phyloP scores from a whole-genome alignment of 1,140 invertebrate species.

The Drosophila persimilis region DNA sequence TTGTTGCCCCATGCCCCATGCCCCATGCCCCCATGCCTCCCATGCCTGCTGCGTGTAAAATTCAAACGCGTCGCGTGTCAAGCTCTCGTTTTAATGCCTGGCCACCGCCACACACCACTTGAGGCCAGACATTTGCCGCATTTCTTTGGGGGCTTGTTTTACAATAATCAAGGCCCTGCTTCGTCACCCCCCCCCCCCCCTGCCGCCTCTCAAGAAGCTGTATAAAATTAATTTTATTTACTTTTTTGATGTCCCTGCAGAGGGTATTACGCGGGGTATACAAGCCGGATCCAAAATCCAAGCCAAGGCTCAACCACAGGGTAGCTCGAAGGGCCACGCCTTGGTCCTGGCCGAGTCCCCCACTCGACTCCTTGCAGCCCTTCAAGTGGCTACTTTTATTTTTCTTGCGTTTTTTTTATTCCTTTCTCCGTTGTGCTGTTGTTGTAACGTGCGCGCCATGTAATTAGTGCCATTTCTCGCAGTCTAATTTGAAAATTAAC shows the following conservation, averaged over 20 bases:
- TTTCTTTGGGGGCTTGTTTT: constrained; percentile 70
- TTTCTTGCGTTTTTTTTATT: constrained; percentile 29
- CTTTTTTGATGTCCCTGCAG: constrained; percentile 34
- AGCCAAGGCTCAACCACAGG: too few relatives aligned
- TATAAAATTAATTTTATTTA: constrained; percentile 78
- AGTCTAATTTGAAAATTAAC: constrained; percentile 81
- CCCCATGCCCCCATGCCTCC: too few relatives aligned
- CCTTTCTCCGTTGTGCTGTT: not conserved
- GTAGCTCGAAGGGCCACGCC: too few relatives aligned
- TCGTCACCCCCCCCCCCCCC: not conserved
- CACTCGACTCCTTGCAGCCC: not conserved
- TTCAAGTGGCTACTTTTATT: constrained; percentile 74
- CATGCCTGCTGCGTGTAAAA: constrained; percentile 72
- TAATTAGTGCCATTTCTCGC: constrained; percentile 78
- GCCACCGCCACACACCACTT: constrained; percentile 46
- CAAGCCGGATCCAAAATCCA: too few relatives aligned
- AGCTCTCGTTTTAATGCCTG: constrained; percentile 73
- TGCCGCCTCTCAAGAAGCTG: constrained; percentile 40
- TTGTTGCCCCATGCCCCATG: constrained; percentile 15
- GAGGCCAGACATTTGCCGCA: constrained; percentile 77
- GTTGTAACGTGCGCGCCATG: constrained; percentile 61
- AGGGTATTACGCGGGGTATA: not conserved
- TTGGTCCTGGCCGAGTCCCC: too few relatives aligned
- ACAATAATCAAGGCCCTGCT: constrained; percentile 44
- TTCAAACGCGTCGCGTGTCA: constrained; percentile 80